Conservation (phyloP, 2,797 vertebrate genomes). For the Sebastes paucispinis region DNA sequence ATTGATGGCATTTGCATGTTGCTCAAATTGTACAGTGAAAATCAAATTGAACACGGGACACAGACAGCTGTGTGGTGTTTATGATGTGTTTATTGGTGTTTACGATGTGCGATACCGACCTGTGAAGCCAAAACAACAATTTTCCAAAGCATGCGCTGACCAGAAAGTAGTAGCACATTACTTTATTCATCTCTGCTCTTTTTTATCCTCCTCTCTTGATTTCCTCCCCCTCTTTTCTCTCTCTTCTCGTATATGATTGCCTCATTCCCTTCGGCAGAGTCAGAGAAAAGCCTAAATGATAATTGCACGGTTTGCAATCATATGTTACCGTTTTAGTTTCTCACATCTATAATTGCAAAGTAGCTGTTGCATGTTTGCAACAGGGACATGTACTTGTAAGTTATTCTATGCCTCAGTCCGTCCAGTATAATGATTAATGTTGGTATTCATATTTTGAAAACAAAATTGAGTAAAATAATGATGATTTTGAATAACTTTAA, state of each 20-base stretch:
- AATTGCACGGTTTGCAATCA: no score
- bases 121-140: constrained; percentile 19
- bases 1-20: not conserved
- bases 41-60: no score
- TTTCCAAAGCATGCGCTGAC: not conserved
- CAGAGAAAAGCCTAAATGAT: no score
- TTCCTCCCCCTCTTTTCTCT: not conserved
- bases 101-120: constrained; percentile 18
- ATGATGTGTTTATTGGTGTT: constrained; percentile 34
- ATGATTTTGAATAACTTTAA: not conserved
- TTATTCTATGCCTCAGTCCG: not conserved
- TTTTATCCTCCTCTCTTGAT: no score
- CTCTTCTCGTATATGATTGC: not conserved
- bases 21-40: not conserved
- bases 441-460: not conserved
- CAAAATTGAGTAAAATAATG: not conserved
- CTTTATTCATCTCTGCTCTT: not conserved
- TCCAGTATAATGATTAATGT: not conserved
- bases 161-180: constrained; percentile 8
- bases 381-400: no score
- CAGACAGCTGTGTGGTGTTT: constrained; percentile 8
- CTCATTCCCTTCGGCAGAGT: not conserved
- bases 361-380: not conserved
- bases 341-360: not conserved
- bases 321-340: no score